Conservation (phyloP, 2,797 vertebrate genomes). For the Valencia hispanica region DNA sequence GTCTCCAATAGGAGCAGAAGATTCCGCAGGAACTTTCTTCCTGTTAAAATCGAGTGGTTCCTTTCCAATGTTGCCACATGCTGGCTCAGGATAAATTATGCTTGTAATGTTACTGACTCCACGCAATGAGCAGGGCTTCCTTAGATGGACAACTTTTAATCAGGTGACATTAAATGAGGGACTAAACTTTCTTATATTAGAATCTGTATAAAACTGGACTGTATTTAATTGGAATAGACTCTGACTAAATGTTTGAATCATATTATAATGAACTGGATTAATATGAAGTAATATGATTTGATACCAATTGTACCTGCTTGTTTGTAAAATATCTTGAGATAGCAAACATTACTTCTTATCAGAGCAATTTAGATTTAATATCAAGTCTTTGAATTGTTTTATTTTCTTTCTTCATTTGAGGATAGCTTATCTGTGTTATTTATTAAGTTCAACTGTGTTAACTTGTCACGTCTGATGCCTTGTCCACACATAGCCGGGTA, state of each 20-base stretch:
- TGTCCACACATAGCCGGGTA: no score
- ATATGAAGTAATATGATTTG: neutral
- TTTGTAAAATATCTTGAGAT: neutral
- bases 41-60: neutral
- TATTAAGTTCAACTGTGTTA: neutral
- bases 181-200: neutral
- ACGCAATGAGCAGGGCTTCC: neutral
- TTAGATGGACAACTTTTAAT: neutral
- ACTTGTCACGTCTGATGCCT: neutral
- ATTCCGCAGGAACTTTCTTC: neutral
- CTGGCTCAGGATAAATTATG: neutral
- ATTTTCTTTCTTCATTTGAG: neutral
- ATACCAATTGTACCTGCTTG: neutral
- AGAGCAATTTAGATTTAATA: neutral
- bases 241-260: neutral
- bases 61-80: neutral
- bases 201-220: neutral
- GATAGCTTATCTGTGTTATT: neutral
- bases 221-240: neutral
- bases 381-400: neutral
- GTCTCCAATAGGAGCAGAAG: neutral
- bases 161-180: neutral
- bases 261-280: neutral
- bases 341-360: neutral
- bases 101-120: neutral